Conservation (phyloP, 2,888 invertebrate species). For the Erebia ligea region DNA sequence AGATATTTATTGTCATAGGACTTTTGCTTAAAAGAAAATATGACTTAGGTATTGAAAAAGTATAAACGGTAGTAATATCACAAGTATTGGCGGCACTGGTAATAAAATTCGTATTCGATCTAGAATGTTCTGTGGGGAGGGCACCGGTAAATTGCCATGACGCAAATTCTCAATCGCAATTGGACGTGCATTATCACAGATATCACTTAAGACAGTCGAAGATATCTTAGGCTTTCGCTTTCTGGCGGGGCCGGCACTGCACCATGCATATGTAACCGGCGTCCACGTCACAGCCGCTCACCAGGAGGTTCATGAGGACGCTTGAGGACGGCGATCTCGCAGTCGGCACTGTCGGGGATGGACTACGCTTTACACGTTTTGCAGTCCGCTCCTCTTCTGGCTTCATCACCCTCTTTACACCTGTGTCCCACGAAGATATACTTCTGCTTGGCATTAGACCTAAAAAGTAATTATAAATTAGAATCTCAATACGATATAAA, state of each 20-base stretch:
- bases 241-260: constrained; percentile 84
- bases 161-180: constrained; percentile 58
- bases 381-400: constrained; percentile 71
- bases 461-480: constrained; percentile 46
- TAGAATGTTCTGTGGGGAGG: constrained; percentile 34
- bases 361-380: constrained; percentile 71
- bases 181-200: constrained; percentile 81
- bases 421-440: constrained; percentile 68
- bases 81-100: constrained; percentile 70
- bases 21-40: constrained; percentile 44
- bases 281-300: constrained; percentile 97
- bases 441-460: constrained; percentile 72
- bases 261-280: constrained; percentile 95
- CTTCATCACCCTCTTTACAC: constrained; percentile 69
- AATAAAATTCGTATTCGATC: constrained; percentile 57
- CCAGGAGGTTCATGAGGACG: constrained; percentile 96
- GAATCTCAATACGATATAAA: background rate
- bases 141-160: constrained; percentile 39
- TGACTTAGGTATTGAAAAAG: constrained; percentile 52
- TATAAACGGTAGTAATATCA: constrained; percentile 65
- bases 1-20: constrained; percentile 44
- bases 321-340: constrained; percentile 85
- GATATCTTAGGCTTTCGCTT: constrained; percentile 71
- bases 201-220: constrained; percentile 37
- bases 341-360: constrained; percentile 59